Conservation (phyloP, 2,888 invertebrate species). For the Ophion slaviceki region DNA sequence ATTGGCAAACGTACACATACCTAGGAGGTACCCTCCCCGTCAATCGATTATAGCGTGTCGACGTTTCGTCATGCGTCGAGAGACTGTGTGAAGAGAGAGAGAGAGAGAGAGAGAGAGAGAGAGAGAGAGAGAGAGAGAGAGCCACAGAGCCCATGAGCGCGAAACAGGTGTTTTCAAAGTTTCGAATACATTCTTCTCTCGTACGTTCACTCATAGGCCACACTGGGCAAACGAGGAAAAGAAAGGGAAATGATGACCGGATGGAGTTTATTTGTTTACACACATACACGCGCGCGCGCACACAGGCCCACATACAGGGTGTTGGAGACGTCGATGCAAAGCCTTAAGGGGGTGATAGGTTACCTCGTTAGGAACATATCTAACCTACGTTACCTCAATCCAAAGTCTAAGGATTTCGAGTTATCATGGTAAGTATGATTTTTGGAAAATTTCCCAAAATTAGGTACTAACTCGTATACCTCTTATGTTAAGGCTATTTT, state of each 20-base stretch:
- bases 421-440: no score
- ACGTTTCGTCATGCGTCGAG: conserved; percentile 40
- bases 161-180: conserved; percentile 64
- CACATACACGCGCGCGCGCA: no score
- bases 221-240: conserved; percentile 15
- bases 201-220: conserved; percentile 1
- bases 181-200: conserved; percentile 52
- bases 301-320: no score
- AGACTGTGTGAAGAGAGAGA: conserved; percentile 59
- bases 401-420: no score
- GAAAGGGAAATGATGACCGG: conserved; percentile 8
- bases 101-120: not conserved
- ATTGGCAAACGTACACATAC: conserved; percentile 18
- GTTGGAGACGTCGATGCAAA: no score
- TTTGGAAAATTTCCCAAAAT: no score
- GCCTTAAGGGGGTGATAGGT: no score
- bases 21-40: not conserved
- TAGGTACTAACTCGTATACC: no score
- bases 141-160: conserved; percentile 37
- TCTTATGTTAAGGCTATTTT: no score
- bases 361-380: no score
- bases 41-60: conserved; percentile 60
- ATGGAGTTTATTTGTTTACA: not conserved
- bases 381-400: no score
- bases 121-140: conserved; percentile 20